A percentile compares a stretch with the other conserved stretches of the same genome.
Conservation (phyloP, 2,888 invertebrate species). For the Aleiodes alternator region DNA sequence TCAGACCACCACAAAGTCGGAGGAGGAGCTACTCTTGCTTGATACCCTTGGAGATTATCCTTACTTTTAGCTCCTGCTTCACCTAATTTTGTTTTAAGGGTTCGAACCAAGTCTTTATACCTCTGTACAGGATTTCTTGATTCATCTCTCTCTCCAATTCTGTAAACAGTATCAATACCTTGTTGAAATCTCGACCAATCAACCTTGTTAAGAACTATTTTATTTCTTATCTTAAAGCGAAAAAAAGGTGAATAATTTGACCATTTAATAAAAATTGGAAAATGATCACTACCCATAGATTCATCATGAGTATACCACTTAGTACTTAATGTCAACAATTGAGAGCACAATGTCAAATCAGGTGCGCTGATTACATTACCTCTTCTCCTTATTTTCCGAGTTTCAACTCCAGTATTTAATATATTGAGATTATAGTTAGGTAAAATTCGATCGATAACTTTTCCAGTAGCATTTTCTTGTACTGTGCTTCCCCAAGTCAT, state of each 20-base stretch:
- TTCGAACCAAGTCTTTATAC: no score
- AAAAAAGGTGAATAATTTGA: neutral
- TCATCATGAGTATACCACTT: neutral
- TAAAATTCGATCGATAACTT: neutral
- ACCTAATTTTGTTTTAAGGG: neutral
- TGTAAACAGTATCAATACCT: neutral
- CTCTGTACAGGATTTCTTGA: no score
- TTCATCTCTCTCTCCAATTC: no score
- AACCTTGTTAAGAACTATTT: neutral
- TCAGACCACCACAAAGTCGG: conserved; percentile 2
- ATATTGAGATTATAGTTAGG: neutral
- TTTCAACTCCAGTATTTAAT: neutral
- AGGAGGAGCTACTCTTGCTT: neutral
- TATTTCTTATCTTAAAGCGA: neutral
- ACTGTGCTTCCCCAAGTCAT: neutral
- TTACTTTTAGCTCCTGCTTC: neutral
- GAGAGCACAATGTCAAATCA: neutral
- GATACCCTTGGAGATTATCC: neutral
- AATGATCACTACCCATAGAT: neutral
- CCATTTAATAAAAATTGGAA: neutral
- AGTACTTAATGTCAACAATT: neutral
- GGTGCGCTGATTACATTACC: neutral
- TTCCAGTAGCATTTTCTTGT: neutral
- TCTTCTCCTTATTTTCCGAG: neutral
- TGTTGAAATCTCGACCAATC: neutral